These are phyloP conservation scores for Enhydra lutris DNA, from an alignment of 2,113 vertebrate genomes.

Conservation along the genomic window DNA sequence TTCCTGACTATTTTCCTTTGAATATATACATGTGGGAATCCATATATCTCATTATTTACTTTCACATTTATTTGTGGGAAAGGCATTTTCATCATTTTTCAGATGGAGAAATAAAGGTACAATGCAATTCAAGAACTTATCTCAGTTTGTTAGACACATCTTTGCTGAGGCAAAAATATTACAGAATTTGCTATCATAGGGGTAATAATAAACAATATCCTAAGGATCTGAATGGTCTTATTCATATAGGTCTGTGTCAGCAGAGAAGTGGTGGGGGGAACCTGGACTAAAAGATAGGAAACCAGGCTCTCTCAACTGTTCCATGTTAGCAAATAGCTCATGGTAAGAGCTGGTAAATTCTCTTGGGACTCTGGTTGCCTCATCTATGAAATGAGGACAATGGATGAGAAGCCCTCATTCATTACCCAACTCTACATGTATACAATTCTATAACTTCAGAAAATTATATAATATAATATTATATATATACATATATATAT, in stretches of 20 bases:
- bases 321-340: accelerated
- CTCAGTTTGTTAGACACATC: not conserved
- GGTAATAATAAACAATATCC: not conserved
- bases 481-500: no score
- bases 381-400: not conserved
- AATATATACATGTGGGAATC: not conserved
- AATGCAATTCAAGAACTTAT: not conserved
- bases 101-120: not conserved
- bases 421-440: not conserved
- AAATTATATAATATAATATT: no score
- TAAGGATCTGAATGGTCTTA: not conserved
- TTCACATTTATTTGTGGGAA: not conserved
- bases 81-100: not conserved
- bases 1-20: not conserved
- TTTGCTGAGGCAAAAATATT: not conserved
- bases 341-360: not conserved
- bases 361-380: not conserved
- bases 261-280: not conserved
- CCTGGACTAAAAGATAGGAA: not conserved
- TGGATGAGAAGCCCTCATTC: not conserved
- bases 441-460: not conserved
- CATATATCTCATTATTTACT: not conserved
- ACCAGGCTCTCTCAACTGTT: not conserved
- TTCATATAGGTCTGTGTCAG: not conserved
- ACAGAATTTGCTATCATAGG: not conserved